Base-by-base conservation (phyloP, 1,140 invertebrate genomes). In the Tachypleus tridentatus region DNA sequence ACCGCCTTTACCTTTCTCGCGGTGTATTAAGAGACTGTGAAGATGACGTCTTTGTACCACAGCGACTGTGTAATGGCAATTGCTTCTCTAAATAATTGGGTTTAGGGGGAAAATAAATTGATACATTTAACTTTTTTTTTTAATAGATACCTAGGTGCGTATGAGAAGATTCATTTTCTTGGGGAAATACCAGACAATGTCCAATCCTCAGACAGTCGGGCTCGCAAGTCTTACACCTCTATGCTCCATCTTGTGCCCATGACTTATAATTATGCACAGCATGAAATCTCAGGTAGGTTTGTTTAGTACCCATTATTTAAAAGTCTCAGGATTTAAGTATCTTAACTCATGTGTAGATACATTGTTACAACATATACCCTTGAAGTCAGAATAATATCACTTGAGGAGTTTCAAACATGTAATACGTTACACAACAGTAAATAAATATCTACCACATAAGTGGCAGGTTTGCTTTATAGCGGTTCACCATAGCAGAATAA, bases 101-200 rank as follows among this genome's bases (percentile, higher is more conserved):
- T 29, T 29, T 29, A 29, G 2, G 29, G 29, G 29, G 29, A 29
- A 29, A 29, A 29, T 29, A 29, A 29, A 29, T 29, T 29, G 29
- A 29, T 29, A 29, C 29, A 29, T 29, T 29, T 29, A 29, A 29
- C 29, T 29, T 29, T 29, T 67, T 73, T 70, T 73, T 67, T 69
- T 79, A 80, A 53, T 76, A 92, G 90, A 77, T 88, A 86, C 77
- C 78, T 91, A 71, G 86, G 89, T 72, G 80, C 84, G 70, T 93
- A 91, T 76, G 91, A 93, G 73, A 90, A 91, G 74, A 83, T 91
- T 10, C 85, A 92, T 69, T 89, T 86, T 72, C 79, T 90, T 60
- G 89, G 89, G 4, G 89, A 91, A 75, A 89, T 93, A 72, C 75
- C 76, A 4, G 77, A 81, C 64, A 80, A 84, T 63, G 84, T 83